Evolutionary conservation across 2,113 vertebrate genomes (phyloP).

Genomic region (Sorex fumeus): DNA sequence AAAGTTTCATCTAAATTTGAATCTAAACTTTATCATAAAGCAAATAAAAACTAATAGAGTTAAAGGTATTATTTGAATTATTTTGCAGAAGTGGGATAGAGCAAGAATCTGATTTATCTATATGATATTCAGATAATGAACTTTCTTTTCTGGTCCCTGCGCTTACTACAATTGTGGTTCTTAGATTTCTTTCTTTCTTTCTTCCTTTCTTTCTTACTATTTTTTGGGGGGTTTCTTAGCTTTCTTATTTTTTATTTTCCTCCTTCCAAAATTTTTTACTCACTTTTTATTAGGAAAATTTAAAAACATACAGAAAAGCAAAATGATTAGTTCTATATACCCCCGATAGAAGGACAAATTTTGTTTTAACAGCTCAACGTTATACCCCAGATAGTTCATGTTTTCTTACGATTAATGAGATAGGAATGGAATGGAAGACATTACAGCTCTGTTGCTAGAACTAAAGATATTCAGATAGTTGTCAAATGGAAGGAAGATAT

Average conservation of each 20-base stretch:
- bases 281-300: constrained; percentile 51
- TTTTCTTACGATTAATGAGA: background rate
- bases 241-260: constrained; percentile 15
- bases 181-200: background rate
- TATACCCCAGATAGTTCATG: background rate
- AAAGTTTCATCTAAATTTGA: too few species aligned
- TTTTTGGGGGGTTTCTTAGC: constrained; percentile 47
- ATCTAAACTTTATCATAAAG: constrained; percentile 56
- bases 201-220: constrained; percentile 20
- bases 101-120: background rate
- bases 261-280: constrained; percentile 23
- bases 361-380: background rate
- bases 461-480: constrained; percentile 37
- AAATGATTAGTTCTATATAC: background rate
- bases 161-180: constrained; percentile 36
- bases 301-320: background rate
- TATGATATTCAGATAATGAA: background rate
- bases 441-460: background rate
- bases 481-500: background rate
- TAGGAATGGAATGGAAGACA: background rate
- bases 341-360: background rate
- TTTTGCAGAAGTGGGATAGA: background rate
- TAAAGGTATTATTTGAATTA: background rate
- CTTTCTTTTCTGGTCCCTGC: constrained; percentile 18
- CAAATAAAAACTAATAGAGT: constrained; percentile 18